These are phyloP conservation scores for Bufotes viridis DNA, from an alignment of 2,797 vertebrate genomes.

Conservation along the genomic window DNA sequence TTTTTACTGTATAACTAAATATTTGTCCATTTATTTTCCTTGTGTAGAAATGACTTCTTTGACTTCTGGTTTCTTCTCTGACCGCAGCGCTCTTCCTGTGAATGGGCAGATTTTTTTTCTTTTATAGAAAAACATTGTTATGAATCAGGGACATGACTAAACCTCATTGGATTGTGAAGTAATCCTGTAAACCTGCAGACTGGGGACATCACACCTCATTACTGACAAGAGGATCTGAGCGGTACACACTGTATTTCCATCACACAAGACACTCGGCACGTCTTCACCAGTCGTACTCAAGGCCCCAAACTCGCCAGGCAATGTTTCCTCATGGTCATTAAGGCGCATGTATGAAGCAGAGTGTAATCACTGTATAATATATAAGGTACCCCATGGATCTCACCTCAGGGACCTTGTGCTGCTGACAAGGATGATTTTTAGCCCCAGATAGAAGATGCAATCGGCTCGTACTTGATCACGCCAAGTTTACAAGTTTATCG, in stretches of 20 bases:
- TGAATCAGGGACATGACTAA: neutral
- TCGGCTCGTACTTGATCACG: too few relatives aligned
- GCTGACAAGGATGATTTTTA: too few relatives aligned
- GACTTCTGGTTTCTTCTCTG: neutral
- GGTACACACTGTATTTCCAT: neutral
- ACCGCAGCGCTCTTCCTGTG: neutral
- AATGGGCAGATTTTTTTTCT: neutral
- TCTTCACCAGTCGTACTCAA: neutral
- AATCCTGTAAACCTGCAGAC: neutral
- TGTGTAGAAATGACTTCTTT: neutral
- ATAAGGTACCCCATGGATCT: too few relatives aligned
- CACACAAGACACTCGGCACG: neutral
- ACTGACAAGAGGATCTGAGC: neutral
- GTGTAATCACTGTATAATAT: too few relatives aligned
- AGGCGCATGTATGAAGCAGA: too few relatives aligned
- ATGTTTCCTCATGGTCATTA: neutral
- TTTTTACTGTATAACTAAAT: neutral
- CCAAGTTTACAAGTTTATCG: too few relatives aligned
- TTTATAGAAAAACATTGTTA: neutral
- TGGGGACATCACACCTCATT: neutral
- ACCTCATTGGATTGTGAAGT: neutral
- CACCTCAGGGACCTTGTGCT: too few relatives aligned
- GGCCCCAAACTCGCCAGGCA: neutral
- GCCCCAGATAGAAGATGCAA: too few relatives aligned
- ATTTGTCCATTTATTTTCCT: constrained; percentile 4